phyloP scores from a whole-genome alignment of 2,888 invertebrate species.

The Mystacides longicornis region DNA sequence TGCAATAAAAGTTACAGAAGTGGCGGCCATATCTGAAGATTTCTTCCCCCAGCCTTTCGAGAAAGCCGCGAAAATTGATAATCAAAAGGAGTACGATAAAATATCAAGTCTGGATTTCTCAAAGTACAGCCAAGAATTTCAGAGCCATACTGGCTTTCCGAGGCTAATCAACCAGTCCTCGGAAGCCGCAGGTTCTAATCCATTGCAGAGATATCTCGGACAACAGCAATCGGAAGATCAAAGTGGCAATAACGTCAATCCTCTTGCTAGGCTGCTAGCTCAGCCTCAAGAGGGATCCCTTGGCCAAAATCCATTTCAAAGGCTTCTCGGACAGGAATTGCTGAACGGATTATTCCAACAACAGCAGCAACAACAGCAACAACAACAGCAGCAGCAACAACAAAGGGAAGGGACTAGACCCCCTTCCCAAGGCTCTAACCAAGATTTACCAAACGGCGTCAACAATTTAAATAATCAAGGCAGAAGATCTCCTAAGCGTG shows the following conservation, averaged over 20 bases:
- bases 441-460: slow-evolving; percentile 26
- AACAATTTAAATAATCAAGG: slow-evolving; percentile 17
- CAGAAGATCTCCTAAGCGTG: slow-evolving; percentile 14
- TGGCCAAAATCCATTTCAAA: slow-evolving; percentile 20
- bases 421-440: slow-evolving; percentile 9
- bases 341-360: slow-evolving; percentile 10
- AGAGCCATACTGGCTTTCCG: slow-evolving; percentile 35
- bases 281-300: slow-evolving; percentile 16
- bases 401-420: slow-evolving; percentile 10
- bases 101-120: slow-evolving; percentile 26
- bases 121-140: slow-evolving; percentile 26
- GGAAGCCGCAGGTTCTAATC: slow-evolving; percentile 24
- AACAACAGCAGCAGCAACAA: not conserved
- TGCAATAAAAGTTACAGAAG: slow-evolving; percentile 5
- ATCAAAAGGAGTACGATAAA: slow-evolving; percentile 21
- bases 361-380: slow-evolving; percentile 3
- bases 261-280: slow-evolving; percentile 20
- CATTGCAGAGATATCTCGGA: slow-evolving; percentile 20
- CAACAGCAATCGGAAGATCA: slow-evolving; percentile 14
- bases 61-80: slow-evolving; percentile 19
- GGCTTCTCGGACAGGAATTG: slow-evolving; percentile 21
- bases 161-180: slow-evolving; percentile 44
- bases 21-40: slow-evolving; percentile 5
- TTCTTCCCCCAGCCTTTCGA: slow-evolving; percentile 8
- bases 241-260: slow-evolving; percentile 7